These are phyloP conservation scores for Dicerorhinus sumatrensis DNA, from an alignment of 2,113 vertebrate genomes.

Conservation along the genomic window DNA sequence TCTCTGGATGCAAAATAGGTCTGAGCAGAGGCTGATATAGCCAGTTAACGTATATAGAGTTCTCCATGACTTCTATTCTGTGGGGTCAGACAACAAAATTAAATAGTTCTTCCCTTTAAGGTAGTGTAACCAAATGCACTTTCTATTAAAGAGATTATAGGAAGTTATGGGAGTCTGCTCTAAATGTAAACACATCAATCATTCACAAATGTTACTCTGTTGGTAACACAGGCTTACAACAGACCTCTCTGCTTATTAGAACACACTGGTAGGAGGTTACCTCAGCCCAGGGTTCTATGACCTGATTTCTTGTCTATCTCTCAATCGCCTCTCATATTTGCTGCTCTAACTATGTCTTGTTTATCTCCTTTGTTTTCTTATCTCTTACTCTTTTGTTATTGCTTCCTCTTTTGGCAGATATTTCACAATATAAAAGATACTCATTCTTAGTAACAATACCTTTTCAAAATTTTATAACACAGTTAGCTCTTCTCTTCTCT, in stretches of 20 bases:
- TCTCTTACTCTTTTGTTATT: not conserved
- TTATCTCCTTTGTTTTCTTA: not conserved
- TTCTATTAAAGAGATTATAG: not conserved
- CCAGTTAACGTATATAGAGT: not conserved
- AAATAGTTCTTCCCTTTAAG: not conserved
- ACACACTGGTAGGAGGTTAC: not conserved
- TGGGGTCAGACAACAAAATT: not conserved
- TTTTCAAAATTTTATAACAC: not conserved
- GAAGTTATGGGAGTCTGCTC: not conserved
- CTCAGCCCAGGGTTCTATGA: not conserved
- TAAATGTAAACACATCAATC: not conserved
- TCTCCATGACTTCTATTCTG: not conserved
- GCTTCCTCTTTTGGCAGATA: not conserved
- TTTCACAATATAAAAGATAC: not conserved
- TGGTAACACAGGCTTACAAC: not conserved
- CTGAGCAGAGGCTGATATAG: not conserved
- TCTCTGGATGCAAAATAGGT: accelerated
- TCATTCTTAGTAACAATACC: not conserved
- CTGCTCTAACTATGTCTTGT: not conserved
- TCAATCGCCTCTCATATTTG: not conserved
- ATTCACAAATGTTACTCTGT: not conserved
- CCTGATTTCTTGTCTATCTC: not conserved
- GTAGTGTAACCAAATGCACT: not conserved
- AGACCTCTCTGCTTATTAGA: not conserved
- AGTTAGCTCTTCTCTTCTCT: not conserved